Base-by-base conservation (phyloP, 2,113 vertebrate genomes). In the Cettia cetti region DNA sequence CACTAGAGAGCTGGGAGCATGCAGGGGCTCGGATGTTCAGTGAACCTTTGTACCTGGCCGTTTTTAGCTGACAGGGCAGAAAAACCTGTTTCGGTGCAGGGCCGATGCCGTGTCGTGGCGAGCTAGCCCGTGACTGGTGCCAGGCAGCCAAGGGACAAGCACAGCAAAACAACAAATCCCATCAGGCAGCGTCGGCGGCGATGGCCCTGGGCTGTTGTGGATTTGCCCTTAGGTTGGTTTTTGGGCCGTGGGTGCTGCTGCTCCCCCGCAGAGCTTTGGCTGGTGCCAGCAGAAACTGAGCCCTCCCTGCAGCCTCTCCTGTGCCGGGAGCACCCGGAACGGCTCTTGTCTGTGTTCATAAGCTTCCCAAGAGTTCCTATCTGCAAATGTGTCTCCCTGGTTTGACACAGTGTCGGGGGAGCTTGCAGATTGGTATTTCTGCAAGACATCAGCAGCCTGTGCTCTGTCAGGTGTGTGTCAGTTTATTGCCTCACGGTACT, bases 81-180 rank as follows among this genome's bases (percentile, higher is more conserved):
- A 18, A n/a, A 17, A 2, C 3, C 24, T 15, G 28, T 16, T 60
- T 4, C 18, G 3, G 0, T 23, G 31, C 4, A 0, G 28, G 10
- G 40, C 21, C 0, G 1, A 1, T 16, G n/a, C 24, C 0, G 0
- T 16, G 60, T 7, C 2, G 0, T 13, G 37, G 44, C 0, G 3
- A 53, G 39, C n/a, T 12, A 22, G 11, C 39, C 16, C 4, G 1
- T 19, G 75, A 21, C 10, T 3, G 1, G 27, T 6, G 35, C 12
- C n/a, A 3, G 50, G 44, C 42, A 49, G 35, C 65, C 60, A 22
- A 63, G 47, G 57, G 57, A 26, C 10, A 7, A 5, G 13, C 16
- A 3, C 2, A 9, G 47, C 7, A 3, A 12, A 28, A 19, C 52
- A 4, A 4, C 11, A 3, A 0, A 11, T 44, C 26, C 60, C 27